These are phyloP conservation scores for Rhagoletis zephyria DNA, from an alignment of 1,140 invertebrate species.

Conservation along the genomic window DNA sequence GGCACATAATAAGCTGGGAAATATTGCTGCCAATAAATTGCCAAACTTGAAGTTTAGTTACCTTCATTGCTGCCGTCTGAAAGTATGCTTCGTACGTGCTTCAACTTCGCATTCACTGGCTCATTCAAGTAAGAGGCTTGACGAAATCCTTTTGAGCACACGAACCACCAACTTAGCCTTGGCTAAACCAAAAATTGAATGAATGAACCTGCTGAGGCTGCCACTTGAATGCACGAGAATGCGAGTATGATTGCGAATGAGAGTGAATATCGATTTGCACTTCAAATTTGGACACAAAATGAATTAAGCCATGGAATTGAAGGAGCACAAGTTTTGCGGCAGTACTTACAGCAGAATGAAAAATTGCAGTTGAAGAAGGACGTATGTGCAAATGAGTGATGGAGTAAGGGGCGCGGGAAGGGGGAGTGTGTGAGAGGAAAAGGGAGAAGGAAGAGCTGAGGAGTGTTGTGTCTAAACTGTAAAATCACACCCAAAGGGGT, in stretches of 20 bases:
- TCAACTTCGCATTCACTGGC: background rate
- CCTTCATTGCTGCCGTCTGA: background rate
- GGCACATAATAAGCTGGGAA: slow-evolving; percentile 27
- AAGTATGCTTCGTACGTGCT: background rate
- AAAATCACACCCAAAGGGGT: background rate
- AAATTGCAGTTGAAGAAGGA: background rate
- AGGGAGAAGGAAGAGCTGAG: background rate
- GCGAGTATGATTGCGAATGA: background rate
- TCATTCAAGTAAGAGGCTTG: background rate
- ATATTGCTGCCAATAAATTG: slow-evolving; percentile 37
- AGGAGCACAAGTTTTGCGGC: background rate
- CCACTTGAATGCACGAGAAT: background rate
- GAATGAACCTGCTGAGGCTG: background rate
- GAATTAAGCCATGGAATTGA: slow-evolving; percentile 40
- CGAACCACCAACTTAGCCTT: background rate
- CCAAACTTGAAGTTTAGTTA: background rate
- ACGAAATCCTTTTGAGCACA: background rate
- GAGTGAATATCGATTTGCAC: slow-evolving; percentile 19
- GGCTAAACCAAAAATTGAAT: slow-evolving; percentile 17
- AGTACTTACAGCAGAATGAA: background rate
- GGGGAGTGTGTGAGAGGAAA: background rate
- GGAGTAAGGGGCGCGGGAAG: background rate
- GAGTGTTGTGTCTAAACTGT: background rate
- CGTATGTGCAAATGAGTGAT: background rate
- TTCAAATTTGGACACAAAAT: slow-evolving; percentile 30